Evolutionary conservation across 1,140 invertebrate genomes (phyloP).

Genomic region (Orius insidiosus): DNA sequence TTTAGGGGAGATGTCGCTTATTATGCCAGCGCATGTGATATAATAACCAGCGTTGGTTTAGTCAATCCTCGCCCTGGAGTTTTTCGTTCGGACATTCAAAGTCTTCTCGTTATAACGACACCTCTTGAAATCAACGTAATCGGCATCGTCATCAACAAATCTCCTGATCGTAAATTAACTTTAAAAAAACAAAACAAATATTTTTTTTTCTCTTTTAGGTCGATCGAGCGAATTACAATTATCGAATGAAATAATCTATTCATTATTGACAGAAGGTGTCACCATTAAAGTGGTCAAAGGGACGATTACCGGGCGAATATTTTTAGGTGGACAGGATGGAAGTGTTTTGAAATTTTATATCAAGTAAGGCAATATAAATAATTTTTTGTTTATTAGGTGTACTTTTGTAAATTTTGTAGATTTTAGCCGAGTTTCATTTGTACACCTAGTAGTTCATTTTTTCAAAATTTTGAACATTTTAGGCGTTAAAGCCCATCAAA

Average conservation of each 20-base stretch:
- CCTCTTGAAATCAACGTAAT: conserved; percentile 83
- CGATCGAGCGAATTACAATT: conserved; percentile 67
- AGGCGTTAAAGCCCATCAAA: too few species aligned
- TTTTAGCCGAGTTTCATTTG: too few species aligned
- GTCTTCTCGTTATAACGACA: conserved; percentile 78
- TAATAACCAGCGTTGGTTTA: conserved; percentile 72
- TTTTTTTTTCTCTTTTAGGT: conserved; percentile 7
- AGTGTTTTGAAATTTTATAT: conserved; percentile 87
- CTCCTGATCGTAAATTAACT: conserved; percentile 29
- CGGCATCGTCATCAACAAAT: conserved; percentile 44
- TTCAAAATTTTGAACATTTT: too few species aligned
- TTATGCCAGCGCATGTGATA: conserved; percentile 80
- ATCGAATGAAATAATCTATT: conserved; percentile 83
- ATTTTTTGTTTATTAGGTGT: too few species aligned
- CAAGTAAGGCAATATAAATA: conserved; percentile 44
- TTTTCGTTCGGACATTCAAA: conserved; percentile 82
- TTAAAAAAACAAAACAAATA: conserved; percentile 14
- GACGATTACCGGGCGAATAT: conserved; percentile 72
- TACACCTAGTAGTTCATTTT: too few species aligned
- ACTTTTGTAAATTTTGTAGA: too few species aligned
- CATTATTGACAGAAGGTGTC: conserved; percentile 78
- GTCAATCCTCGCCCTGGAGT: conserved; percentile 71
- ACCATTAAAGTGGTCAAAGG: conserved; percentile 69
- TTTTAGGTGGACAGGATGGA: conserved; percentile 88
- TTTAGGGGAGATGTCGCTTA: conserved; percentile 70